Evolutionary conservation across 2,113 vertebrate genomes (phyloP), one percentile per base, ranked within the genome.

Genomic region (Trochalopteron elliotii): DNA sequence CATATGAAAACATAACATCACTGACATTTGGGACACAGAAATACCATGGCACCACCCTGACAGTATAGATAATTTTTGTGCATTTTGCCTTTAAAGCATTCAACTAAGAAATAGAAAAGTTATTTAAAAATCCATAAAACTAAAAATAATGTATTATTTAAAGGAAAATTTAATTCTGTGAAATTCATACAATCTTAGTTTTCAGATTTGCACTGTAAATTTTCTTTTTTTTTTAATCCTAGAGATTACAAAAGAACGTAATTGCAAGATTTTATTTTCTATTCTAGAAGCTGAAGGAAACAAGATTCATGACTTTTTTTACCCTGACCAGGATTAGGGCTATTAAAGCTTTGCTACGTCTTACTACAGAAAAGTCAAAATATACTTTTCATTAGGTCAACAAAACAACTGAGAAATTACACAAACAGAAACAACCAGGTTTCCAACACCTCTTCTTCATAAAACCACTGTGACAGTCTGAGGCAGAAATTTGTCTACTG

Each of bases 71-170:
- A 50, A 55, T 37, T 90, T n/a, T 24, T 60, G 18, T 44, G 5
- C 19, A 53, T 70, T 56, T 11, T 70, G 23, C 24, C 44, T 91
- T 77, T 67, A 90, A 71, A 95, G 59, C 37, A 56, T 35, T 65
- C 37, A 92, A 23, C 8, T 40, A 65, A 47, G 21, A 75, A 63
- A 40, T 0, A 55, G 24, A 83, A 93, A 53, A 72, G 17, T 27
- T 68, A 59, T 12, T 10, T 4, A 9, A 60, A 76, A 65, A 30
- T 4, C 0, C 1, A 0, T 31, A 40, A 22, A 8, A 35, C 28
- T 35, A 75, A 50, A 6, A 67, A 28, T 1, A 50, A 76, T 22
- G 8, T 47, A 64, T 53, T 59, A 74, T 49, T 82, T 72, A 40
- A 77, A 81, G 52, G 11, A 45, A 27, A 93, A 74, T 17, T 12